Evolutionary conservation across 2,888 invertebrate genomes (phyloP).

Genomic region (Eulithis prunata): DNA sequence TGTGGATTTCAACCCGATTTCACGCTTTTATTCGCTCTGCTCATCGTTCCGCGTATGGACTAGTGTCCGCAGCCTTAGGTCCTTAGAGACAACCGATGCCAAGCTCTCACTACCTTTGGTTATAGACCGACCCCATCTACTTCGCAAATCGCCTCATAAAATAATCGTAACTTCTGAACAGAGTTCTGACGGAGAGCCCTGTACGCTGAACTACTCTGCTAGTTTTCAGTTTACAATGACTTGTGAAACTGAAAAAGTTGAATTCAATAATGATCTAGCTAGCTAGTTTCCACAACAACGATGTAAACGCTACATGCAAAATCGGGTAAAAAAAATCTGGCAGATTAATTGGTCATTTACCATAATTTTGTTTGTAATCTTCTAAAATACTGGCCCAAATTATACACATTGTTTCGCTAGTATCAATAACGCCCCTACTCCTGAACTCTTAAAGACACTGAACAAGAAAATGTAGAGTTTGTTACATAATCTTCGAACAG

Average conservation of each 20-base stretch:
- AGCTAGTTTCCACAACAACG: no score
- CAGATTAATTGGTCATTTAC: no score
- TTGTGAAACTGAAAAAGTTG: not conserved
- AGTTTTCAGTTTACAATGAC: slow-evolving; percentile 1
- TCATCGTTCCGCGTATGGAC: not conserved
- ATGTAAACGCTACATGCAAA: no score
- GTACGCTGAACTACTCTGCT: slow-evolving; percentile 17
- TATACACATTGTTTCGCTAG: no score
- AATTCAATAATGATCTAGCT: no score
- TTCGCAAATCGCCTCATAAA: slow-evolving; percentile 43
- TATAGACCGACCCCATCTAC: slow-evolving; percentile 30
- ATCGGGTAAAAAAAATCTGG: no score
- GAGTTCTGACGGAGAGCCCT: slow-evolving; percentile 18
- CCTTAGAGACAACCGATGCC: slow-evolving; percentile 30
- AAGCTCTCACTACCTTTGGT: slow-evolving; percentile 32
- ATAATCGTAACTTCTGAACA: slow-evolving; percentile 38
- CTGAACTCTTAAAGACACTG: no score
- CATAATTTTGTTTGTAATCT: no score
- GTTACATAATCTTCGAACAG: slow-evolving; percentile 13
- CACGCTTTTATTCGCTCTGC: slow-evolving; percentile 8
- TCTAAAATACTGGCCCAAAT: no score
- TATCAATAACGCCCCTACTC: no score
- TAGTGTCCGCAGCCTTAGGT: slow-evolving; percentile 15
- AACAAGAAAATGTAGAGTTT: not conserved
- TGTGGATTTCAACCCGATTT: not conserved